Evolutionary conservation across 2,113 vertebrate genomes (phyloP).

Genomic region (Passer domesticus): DNA sequence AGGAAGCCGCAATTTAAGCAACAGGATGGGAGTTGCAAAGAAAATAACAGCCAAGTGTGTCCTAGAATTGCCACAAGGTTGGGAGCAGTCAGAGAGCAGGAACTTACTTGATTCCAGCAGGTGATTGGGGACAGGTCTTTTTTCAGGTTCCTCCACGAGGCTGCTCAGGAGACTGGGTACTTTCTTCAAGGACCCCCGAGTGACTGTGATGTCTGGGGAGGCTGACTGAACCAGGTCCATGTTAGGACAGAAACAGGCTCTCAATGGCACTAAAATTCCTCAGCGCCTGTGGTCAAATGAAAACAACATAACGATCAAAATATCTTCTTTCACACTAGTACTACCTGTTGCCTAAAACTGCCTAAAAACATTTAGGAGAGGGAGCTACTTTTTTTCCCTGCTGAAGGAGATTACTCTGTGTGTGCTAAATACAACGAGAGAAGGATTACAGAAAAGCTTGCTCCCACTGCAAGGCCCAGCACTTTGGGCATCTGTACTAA

Average conservation of each 20-base stretch:
- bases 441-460: not conserved
- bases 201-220: not conserved
- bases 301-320: not conserved
- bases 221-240: conserved; percentile 76
- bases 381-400: not conserved
- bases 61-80: not conserved
- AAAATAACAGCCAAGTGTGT: not conserved
- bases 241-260: not conserved
- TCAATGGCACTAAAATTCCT: conserved; percentile 9
- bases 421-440: not conserved
- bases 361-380: not conserved
- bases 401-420: not conserved
- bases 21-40: not conserved
- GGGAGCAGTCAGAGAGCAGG: not conserved
- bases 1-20: not conserved
- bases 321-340: not conserved
- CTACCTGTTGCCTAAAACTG: not conserved
- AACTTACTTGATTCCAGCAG: conserved; percentile 86
- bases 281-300: conserved; percentile 15
- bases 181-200: conserved; percentile 33
- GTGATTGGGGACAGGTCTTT: conserved; percentile 74
- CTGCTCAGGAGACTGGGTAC: conserved; percentile 70
- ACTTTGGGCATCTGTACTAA: not conserved
- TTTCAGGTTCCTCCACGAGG: conserved; percentile 79
- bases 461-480: not conserved